Conservation (phyloP, 2,888 invertebrate species). For the Orthosia incerta region DNA sequence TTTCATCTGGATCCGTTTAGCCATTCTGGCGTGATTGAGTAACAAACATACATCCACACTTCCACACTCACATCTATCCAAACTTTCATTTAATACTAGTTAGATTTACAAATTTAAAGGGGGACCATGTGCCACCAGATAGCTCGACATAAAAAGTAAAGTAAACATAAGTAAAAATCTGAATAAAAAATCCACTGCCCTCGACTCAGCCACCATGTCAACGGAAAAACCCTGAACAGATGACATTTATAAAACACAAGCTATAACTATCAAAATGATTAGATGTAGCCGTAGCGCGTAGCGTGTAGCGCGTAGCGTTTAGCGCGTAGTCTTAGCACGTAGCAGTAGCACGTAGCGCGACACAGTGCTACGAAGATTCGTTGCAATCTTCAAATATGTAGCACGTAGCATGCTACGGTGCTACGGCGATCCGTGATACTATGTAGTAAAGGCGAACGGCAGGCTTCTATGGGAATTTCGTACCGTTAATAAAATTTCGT, state of each 20-base stretch:
- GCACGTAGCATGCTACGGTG: conserved; percentile 6
- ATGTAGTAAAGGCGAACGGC: too few species aligned
- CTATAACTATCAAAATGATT: not conserved
- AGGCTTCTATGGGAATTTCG: too few species aligned
- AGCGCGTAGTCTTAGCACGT: not conserved
- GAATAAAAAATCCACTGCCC: not conserved
- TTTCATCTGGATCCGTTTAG: too few species aligned
- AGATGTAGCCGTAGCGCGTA: not conserved
- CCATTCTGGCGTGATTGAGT: too few species aligned
- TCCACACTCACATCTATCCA: too few species aligned
- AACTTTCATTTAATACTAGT: too few species aligned
- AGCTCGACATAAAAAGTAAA: too few species aligned
- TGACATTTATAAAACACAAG: not conserved
- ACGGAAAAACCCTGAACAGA: not conserved
- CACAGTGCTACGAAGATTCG: not conserved
- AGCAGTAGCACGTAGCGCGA: not conserved
- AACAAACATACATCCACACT: too few species aligned
- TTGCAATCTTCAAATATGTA: conserved; percentile 8
- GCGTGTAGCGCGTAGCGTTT: not conserved
- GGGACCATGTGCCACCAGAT: too few species aligned
- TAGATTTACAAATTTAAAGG: too few species aligned
- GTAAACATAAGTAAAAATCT: not conserved
- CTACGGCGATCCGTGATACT: not conserved
- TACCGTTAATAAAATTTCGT: too few species aligned
- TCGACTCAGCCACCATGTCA: not conserved